Percentiles rank a stretch among this genome's conserved stretches.
These are phyloP conservation scores for Congeria kusceri DNA, from an alignment of 2,888 invertebrate genomes.

Conservation along the genomic window DNA sequence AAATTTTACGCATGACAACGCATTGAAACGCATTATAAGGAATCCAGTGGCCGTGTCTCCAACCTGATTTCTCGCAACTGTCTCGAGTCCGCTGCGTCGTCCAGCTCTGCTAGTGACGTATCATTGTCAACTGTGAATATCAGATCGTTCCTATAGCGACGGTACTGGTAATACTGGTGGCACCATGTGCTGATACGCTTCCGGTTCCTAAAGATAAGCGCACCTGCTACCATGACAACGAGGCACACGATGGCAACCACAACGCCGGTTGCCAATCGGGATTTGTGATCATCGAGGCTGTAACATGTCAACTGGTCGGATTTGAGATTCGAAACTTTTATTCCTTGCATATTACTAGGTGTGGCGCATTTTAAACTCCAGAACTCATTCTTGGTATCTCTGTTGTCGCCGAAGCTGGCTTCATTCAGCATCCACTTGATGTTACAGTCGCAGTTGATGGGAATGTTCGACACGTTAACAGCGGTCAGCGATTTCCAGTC, in stretches of 20 bases:
- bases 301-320: not conserved
- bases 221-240: slow-evolving; percentile 13
- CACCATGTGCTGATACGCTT: slow-evolving; percentile 36
- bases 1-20: no score
- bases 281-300: slow-evolving; percentile 10
- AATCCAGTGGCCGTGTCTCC: slow-evolving; percentile 20
- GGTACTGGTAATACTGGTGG: slow-evolving; percentile 47
- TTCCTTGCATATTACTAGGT: slow-evolving; percentile 14
- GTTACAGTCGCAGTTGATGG: slow-evolving; percentile 49
- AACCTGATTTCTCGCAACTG: slow-evolving; percentile 47
- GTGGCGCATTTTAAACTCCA: slow-evolving; percentile 25
- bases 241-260: slow-evolving; percentile 43
- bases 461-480: slow-evolving; percentile 25
- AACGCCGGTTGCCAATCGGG: slow-evolving; percentile 43
- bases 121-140: slow-evolving; percentile 59
- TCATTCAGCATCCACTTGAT: slow-evolving; percentile 37
- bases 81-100: slow-evolving; percentile 41
- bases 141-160: slow-evolving; percentile 48
- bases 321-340: slow-evolving; percentile 1
- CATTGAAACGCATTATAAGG: not conserved
- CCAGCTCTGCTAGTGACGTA: slow-evolving; percentile 49
- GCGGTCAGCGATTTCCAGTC: slow-evolving; percentile 28
- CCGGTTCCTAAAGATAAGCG: slow-evolving; percentile 34
- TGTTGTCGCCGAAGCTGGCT: slow-evolving; percentile 27
- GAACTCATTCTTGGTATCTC: slow-evolving; percentile 23